Percentiles rank a stretch among this genome's conserved stretches.
phyloP scores from a whole-genome alignment of 2,888 invertebrate genomes.

The Antitype chi region DNA sequence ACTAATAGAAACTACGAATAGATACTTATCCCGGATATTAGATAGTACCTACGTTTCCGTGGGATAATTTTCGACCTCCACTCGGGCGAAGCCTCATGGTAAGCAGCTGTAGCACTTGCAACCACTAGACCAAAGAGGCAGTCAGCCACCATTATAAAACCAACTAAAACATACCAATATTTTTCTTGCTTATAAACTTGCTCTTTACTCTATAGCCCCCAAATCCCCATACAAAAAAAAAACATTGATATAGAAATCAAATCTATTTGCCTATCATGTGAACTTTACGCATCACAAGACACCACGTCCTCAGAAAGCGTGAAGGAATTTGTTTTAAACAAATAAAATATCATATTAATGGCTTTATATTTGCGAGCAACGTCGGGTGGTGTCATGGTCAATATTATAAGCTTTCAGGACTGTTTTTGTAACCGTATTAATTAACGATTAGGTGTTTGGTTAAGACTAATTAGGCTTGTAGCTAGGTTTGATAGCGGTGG shows the following conservation, averaged over 20 bases:
- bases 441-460: slow-evolving; percentile 23
- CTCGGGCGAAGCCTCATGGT: no score
- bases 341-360: slow-evolving; percentile 26
- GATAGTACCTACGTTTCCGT: no score
- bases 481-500: background rate
- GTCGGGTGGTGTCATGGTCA: slow-evolving; percentile 36
- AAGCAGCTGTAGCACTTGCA: no score
- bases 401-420: slow-evolving; percentile 34
- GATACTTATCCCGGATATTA: no score
- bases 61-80: no score
- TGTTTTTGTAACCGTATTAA: slow-evolving; percentile 35
- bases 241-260: slow-evolving; percentile 32
- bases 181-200: background rate
- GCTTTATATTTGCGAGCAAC: slow-evolving; percentile 33
- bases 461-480: background rate
- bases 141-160: background rate
- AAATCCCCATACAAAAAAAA: slow-evolving; percentile 3
- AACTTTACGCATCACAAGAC: slow-evolving; percentile 3
- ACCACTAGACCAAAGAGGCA: no score
- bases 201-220: background rate
- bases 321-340: slow-evolving; percentile 57
- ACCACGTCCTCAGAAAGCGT: slow-evolving; percentile 36
- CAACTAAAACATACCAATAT: background rate
- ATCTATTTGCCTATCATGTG: slow-evolving; percentile 31
- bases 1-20: no score